Base-by-base conservation (phyloP, 2,888 invertebrate species). In the Gasteruption jaculator region DNA sequence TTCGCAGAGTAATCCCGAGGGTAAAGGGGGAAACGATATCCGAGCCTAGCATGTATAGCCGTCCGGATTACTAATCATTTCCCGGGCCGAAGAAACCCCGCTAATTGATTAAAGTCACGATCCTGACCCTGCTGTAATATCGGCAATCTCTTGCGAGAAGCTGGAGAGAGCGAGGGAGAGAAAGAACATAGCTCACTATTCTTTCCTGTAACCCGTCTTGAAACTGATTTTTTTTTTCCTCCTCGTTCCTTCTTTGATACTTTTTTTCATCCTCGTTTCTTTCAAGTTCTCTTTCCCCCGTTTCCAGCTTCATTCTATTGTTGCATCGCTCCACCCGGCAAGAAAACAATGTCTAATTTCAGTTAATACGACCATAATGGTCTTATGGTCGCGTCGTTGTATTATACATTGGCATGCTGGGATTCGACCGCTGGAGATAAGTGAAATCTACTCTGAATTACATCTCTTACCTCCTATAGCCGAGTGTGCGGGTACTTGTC, bases 61-160 rank as follows among this genome's bases (percentile, higher is more conserved):
- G 53, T 42, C 53, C 52, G 62, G 60, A 65, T 65, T 65, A 62
- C 64, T 64, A 65, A 66, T 66, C 65, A 65, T 66, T 66, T 66
- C 66, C 66, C 65, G 63, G 61, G 62, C 59, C 60, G 59, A 60
- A 63, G 66, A 65, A 66, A 65, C 64, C 63, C 53, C 61, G 64
- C 67, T 68, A 68, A 68, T 68, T 68, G 67, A 68, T 68, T 68
- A 66, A 62, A 68, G 67, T 68, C 67, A 68, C 67, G 67, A 68
- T 67, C 57, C 60, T 60, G 60, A 62, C 63, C 63, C 61, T 52
- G 53, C 50, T 43, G 63, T 61, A 63, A 63, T 63, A 61, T 63
- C 63, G 63, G 57, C 61, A 61, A 63, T 63, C 63, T 63, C 59
- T 56, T 41, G 41, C 51, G 47, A 48, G 41, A 11, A 21, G 41